Base-by-base conservation (phyloP, 2,797 vertebrate genomes). In the Numenius phaeopus region DNA sequence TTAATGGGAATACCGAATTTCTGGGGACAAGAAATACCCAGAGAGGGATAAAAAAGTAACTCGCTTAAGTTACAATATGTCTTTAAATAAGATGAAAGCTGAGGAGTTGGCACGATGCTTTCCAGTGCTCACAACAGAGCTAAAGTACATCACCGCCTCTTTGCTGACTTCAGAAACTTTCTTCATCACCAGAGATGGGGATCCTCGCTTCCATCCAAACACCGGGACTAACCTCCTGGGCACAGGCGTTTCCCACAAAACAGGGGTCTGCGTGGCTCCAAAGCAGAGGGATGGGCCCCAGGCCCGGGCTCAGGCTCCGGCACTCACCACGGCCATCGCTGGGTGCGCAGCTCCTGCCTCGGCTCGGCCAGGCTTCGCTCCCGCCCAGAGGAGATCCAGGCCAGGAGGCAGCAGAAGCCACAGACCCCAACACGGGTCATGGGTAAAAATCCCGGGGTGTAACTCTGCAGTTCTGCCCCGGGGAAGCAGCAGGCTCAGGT, bases 221-320 rank as follows among this genome's bases (percentile, higher is more conserved):
- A 14, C 24, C 0, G 0, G 18, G 47, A 40, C 46, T 2, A 24
- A 11, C 6, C 42, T 52, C 39, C 58, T 2, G 44, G 47, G 26
- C 15, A 29, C 27, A 34, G 78, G 1, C 1, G 1, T 5, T 9
- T 2, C 86, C 19, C 24, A 4, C 2, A 6, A 2, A 2, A 3
- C 21, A 3, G 14, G 2, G 67, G 11, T 3, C 61, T 3, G 57
- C 50, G 7, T 4, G 1, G 3, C 58, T 3, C 6, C 58, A 7
- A 9, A 10, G 23, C 44, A 4, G 7, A 7, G 62, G 17, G 1
- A 18, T 2, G 10, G 19, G 52, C 32, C 37, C n/a, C 3, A 0
- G 5, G 9, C 34, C 82, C 14, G 26, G 19, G 16, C 69, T 1
- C 0, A 7, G 37, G 37, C 54, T 27, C 40, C 1, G 12, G 32